Percentiles rank a stretch among this genome's conserved stretches.
Conservation (phyloP, 2,113 vertebrate genomes). For the Protomyctophum bolini region DNA sequence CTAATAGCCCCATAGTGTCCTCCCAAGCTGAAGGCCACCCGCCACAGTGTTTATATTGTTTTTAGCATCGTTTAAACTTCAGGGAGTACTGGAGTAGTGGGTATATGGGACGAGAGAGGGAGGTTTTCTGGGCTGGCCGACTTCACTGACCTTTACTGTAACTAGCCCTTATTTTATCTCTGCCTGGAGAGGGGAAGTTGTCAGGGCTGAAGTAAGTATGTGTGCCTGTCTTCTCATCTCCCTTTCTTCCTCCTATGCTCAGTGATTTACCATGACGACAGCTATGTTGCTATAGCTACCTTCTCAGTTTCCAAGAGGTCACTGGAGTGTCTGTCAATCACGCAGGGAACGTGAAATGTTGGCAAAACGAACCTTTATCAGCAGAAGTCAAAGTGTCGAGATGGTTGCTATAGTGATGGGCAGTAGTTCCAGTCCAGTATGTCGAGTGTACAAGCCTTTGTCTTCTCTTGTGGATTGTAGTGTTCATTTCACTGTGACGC, state of each 20-base stretch:
- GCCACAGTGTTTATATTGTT: neutral
- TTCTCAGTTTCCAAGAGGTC: slow-evolving; percentile 44
- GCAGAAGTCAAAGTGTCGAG: slow-evolving; percentile 50
- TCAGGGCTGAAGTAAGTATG: slow-evolving; percentile 23
- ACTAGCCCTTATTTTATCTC: neutral
- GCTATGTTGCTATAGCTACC: slow-evolving; percentile 64
- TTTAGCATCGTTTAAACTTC: neutral
- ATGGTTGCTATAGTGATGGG: slow-evolving; percentile 44
- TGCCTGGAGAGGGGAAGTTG: slow-evolving; percentile 33
- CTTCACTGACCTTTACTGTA: slow-evolving; percentile 21
- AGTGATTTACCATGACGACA: slow-evolving; percentile 36
- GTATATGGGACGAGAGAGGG: neutral
- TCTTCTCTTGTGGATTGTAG: slow-evolving; percentile 43
- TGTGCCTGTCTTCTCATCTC: neutral
- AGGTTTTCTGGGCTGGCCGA: neutral
- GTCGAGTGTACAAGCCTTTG: slow-evolving; percentile 9
- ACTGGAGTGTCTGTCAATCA: slow-evolving; percentile 43
- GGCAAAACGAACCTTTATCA: slow-evolving; percentile 68
- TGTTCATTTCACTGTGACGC: slow-evolving; percentile 4
- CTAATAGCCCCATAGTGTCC: slow-evolving; percentile 11
- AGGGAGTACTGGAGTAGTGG: neutral
- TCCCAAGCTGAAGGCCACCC: slow-evolving; percentile 3
- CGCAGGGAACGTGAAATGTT: slow-evolving; percentile 47
- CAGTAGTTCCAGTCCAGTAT: slow-evolving; percentile 22
- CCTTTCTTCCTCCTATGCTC: slow-evolving; percentile 7